These are phyloP conservation scores for Trematomus loennbergii DNA, from an alignment of 2,113 vertebrate species.

Conservation along the genomic window DNA sequence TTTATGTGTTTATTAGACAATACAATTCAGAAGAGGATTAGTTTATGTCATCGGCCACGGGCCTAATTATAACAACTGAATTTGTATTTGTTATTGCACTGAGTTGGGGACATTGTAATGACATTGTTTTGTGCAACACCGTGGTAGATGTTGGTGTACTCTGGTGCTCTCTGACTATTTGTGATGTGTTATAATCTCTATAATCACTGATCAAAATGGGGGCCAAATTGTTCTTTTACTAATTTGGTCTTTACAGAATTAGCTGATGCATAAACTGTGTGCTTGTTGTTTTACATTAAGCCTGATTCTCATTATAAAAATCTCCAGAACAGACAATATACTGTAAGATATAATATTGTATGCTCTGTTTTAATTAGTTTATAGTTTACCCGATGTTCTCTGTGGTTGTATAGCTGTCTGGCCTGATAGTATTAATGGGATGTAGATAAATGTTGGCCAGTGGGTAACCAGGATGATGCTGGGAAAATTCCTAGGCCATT, in stretches of 20 bases:
- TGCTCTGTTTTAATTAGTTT: conserved; percentile 24
- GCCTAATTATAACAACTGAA: conserved; percentile 5
- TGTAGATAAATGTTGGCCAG: conserved; percentile 43
- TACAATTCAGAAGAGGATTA: conserved; percentile 19
- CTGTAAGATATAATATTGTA: neutral
- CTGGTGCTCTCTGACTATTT: neutral
- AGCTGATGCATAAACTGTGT: neutral
- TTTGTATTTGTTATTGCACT: conserved; percentile 26
- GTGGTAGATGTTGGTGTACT: neutral
- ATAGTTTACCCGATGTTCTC: conserved; percentile 14
- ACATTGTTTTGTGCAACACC: neutral
- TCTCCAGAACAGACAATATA: neutral
- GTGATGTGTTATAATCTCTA: neutral
- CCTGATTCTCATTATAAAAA: neutral
- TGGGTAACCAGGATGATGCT: conserved; percentile 41
- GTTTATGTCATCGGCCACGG: conserved; percentile 1
- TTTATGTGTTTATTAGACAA: conserved; percentile 29
- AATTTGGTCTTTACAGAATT: conserved; percentile 2
- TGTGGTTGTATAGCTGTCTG: conserved; percentile 22
- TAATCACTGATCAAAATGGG: neutral
- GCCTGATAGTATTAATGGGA: conserved; percentile 29
- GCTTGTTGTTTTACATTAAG: neutral
- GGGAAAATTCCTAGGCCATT: conserved; percentile 39
- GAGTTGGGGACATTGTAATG: neutral
- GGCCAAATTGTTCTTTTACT: neutral